A percentile compares a stretch with the other conserved stretches of the same genome.
These are phyloP conservation scores for Hippocampus abdominalis DNA, from an alignment of 2,113 vertebrate species.

Conservation along the genomic window DNA sequence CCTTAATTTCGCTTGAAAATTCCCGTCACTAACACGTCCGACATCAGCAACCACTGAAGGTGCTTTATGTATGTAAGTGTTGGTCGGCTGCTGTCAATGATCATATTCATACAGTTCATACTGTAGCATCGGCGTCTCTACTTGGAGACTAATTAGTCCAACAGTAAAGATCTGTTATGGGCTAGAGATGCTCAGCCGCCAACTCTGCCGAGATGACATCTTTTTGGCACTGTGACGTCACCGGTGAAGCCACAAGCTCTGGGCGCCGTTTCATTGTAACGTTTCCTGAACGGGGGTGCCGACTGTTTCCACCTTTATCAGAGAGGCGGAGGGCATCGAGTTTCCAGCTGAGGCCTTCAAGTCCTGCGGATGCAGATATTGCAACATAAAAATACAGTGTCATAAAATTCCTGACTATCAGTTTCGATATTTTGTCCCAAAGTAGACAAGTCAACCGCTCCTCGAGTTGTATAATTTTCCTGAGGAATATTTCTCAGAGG, in stretches of 20 bases:
- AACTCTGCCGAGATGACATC: not conserved
- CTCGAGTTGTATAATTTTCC: no score
- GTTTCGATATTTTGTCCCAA: not conserved
- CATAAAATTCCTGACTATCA: not conserved
- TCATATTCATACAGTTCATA: not conserved
- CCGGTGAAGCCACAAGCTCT: not conserved
- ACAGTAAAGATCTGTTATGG: not conserved
- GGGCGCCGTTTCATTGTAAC: no score
- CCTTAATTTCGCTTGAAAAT: not conserved
- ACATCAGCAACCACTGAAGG: not conserved
- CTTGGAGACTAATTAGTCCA: not conserved
- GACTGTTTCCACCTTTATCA: constrained; percentile 33
- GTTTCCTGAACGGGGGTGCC: constrained; percentile 55
- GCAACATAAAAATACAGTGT: not conserved
- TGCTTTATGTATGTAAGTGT: not conserved
- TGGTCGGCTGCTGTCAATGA: not conserved
- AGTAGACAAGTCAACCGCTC: not conserved
- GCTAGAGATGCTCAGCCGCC: not conserved
- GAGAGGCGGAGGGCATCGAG: not conserved
- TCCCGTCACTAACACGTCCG: not conserved
- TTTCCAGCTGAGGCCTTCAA: not conserved
- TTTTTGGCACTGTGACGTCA: not conserved
- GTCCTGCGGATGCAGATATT: constrained; percentile 29
- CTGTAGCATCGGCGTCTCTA: not conserved
- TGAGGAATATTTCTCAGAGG: no score